Conservation (phyloP, 1,140 invertebrate genomes). For the Drosophila ananassae region DNA sequence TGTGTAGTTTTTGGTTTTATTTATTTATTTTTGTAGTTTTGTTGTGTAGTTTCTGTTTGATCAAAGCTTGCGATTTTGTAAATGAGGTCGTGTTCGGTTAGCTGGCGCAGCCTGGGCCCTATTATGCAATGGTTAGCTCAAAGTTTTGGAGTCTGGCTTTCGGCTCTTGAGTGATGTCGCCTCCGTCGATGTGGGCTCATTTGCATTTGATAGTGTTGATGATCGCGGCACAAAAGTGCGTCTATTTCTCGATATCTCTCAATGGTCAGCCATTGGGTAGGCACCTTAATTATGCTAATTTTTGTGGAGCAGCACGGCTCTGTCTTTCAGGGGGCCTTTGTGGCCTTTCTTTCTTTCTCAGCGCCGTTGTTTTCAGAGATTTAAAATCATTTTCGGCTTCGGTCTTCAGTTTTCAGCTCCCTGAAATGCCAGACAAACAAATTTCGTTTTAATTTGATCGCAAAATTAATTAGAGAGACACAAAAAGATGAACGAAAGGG, state of each 20-base stretch:
- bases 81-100: constrained; percentile 59
- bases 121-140: constrained; percentile 50
- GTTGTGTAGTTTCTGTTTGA: constrained; percentile 5
- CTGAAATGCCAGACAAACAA: constrained; percentile 36
- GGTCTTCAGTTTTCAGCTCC: constrained; percentile 27
- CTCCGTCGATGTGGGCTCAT: constrained; percentile 49
- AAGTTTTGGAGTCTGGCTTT: constrained; percentile 31
- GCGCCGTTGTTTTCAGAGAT: constrained; percentile 22
- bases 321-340: constrained; percentile 13
- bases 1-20: background rate
- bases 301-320: constrained; percentile 20
- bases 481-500: constrained; percentile 47
- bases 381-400: background rate
- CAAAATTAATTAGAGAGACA: constrained; percentile 65
- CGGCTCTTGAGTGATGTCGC: constrained; percentile 36
- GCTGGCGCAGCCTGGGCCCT: constrained; percentile 21
- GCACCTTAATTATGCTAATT: constrained; percentile 74
- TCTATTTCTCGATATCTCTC: constrained; percentile 35
- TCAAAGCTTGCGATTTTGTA: constrained; percentile 61
- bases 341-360: constrained; percentile 35
- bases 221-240: constrained; percentile 44
- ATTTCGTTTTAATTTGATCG: constrained; percentile 68
- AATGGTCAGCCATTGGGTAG: constrained; percentile 55
- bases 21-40: constrained; percentile 6
- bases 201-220: constrained; percentile 65